phyloP scores from a whole-genome alignment of 2,797 vertebrate species.

The Taeniopygia guttata region DNA sequence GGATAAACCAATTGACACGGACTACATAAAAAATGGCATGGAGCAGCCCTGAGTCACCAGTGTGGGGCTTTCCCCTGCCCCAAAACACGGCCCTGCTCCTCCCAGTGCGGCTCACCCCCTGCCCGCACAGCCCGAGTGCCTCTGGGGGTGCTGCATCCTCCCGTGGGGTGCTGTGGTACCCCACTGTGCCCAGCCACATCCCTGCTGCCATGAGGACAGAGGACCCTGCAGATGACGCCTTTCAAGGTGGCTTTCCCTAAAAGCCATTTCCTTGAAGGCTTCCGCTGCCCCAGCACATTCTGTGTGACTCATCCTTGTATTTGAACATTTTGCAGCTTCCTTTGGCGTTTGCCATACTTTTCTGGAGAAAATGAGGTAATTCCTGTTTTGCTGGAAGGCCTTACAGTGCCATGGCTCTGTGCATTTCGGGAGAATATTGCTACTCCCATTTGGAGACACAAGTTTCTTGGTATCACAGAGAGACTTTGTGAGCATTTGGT shows the following conservation, averaged over 20 bases:
- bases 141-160: background rate
- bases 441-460: background rate
- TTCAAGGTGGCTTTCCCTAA: background rate
- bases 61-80: background rate
- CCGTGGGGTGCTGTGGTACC: fast-evolving
- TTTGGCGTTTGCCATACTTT: background rate
- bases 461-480: background rate
- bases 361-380: background rate
- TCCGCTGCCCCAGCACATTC: fast-evolving
- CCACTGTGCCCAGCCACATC: fast-evolving
- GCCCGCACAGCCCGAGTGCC: fast-evolving
- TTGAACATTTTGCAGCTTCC: background rate
- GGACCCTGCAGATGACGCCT: fast-evolving
- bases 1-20: background rate
- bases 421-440: background rate
- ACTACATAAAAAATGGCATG: background rate
- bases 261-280: background rate
- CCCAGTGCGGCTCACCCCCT: fast-evolving
- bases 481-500: background rate
- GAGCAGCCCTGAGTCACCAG: background rate
- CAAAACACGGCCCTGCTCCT: background rate
- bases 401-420: background rate
- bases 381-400: slow-evolving; percentile 5
- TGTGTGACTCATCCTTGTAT: background rate
- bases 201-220: fast-evolving